phyloP scores from a whole-genome alignment of 2,797 vertebrate genomes.

The Streptopelia turtur region DNA sequence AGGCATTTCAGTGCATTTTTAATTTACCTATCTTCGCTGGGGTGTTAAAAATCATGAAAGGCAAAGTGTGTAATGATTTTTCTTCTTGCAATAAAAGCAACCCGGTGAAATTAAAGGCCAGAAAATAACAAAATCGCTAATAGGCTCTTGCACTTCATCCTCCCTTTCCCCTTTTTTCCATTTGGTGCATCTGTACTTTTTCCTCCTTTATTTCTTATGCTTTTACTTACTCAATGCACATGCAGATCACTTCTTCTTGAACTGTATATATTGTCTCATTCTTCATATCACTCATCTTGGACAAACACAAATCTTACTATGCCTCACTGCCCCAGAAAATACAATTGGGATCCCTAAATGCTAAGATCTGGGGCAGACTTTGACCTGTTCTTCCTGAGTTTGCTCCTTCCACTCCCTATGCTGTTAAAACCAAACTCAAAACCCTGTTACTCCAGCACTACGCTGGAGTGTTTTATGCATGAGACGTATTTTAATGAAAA shows the following conservation, averaged over 20 bases:
- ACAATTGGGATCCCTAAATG: neutral
- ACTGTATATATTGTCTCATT: neutral
- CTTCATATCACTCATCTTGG: too few relatives aligned
- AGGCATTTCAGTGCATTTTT: neutral
- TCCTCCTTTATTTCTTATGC: too few relatives aligned
- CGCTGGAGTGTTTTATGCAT: fast-evolving
- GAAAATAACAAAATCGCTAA: neutral
- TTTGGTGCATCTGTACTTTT: neutral
- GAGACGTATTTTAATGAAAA: neutral
- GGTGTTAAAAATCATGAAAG: neutral
- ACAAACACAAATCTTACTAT: neutral
- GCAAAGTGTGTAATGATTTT: neutral
- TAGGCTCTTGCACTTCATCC: neutral
- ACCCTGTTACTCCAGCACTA: neutral
- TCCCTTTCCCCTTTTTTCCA: neutral
- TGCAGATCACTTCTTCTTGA: neutral
- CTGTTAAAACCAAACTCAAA: neutral
- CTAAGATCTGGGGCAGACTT: neutral
- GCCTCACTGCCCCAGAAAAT: neutral
- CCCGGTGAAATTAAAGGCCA: neutral
- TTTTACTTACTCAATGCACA: neutral
- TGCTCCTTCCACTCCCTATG: neutral
- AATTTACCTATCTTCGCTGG: neutral
- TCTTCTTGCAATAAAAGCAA: neutral
- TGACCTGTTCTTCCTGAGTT: neutral